Evolutionary conservation across 2,888 invertebrate species (phyloP), one percentile per base, ranked within the genome.

Genomic region (Apodemia mormo): DNA sequence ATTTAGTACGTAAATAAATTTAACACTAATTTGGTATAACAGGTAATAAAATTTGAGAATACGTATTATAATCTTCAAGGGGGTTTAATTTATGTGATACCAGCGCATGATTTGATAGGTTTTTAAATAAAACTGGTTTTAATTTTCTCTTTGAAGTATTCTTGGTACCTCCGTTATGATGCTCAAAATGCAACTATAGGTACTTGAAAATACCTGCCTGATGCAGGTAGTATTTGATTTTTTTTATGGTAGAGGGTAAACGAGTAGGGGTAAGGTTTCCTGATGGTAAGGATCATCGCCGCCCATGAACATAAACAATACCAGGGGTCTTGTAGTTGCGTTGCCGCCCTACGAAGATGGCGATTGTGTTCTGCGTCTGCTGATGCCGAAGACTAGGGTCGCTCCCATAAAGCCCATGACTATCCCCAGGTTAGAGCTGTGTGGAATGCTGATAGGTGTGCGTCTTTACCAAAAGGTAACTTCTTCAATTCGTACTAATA

Each of bases 21-120:
- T n/a, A 56, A 56, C 56, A 56, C 56, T 56, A 56, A 56, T 9
- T 56, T 22, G 56, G n/a, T 29, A 22, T 56, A 56, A 56, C 7
- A 29, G 56, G 56, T 56, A 29, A 56, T 56, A 56, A 56, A 56
- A 56, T 29, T 9, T 22, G 22, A 29, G 9, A 22, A 56, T 56
- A 56, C n/a, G 29, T 2, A 22, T 56, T 56, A 22, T 56, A 56
- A 56, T 29, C 22, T 22, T 56, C 56, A 56, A 56, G 29, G 29
- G 9, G 29, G 56, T 29, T 29, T 56, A 29, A 29, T 22, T 22
- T 56, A 29, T 29, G 56, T 22, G 56, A 56, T 56, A 22, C 29
- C 56, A 29, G 7, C 56, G 29, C 56, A 56, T n/a, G n/a, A 56
- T 56, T 56, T 56, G 29, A 9, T n/a, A n/a, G n/a, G n/a, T 7